Conservation (phyloP, 2,113 vertebrate species). For the Okapia johnstoni region DNA sequence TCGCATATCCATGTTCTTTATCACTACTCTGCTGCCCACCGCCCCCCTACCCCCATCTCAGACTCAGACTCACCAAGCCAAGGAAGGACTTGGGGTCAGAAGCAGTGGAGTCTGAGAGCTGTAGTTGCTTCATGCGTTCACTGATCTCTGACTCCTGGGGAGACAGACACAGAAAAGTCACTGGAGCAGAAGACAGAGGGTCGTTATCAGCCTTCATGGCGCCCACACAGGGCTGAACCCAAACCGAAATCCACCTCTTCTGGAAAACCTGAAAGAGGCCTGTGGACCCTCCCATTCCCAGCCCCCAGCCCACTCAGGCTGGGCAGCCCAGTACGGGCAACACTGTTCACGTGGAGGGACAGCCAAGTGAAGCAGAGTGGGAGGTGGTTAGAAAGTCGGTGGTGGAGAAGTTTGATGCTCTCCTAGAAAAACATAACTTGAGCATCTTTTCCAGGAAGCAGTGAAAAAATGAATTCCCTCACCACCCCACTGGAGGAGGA, state of each 20-base stretch:
- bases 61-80: slow-evolving; percentile 75
- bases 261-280: not conserved
- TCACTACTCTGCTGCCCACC: not conserved
- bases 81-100: not conserved
- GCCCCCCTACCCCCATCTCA: not conserved
- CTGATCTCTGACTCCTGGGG: slow-evolving; percentile 75
- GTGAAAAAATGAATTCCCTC: not conserved
- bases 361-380: not conserved
- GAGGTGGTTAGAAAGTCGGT: not conserved
- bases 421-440: not conserved
- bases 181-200: not conserved
- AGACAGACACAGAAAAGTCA: slow-evolving; percentile 20
- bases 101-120: not conserved
- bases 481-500: not conserved
- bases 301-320: not conserved
- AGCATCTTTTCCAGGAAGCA: not conserved
- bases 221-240: not conserved
- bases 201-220: fast-evolving
- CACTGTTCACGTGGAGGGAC: not conserved
- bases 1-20: not conserved
- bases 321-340: not conserved
- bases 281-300: not conserved
- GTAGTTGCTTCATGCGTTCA: slow-evolving; percentile 60
- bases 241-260: not conserved
- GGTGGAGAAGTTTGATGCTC: not conserved